Evolutionary conservation across 1,140 invertebrate genomes (phyloP).

Genomic region (Pomacea maculata): DNA sequence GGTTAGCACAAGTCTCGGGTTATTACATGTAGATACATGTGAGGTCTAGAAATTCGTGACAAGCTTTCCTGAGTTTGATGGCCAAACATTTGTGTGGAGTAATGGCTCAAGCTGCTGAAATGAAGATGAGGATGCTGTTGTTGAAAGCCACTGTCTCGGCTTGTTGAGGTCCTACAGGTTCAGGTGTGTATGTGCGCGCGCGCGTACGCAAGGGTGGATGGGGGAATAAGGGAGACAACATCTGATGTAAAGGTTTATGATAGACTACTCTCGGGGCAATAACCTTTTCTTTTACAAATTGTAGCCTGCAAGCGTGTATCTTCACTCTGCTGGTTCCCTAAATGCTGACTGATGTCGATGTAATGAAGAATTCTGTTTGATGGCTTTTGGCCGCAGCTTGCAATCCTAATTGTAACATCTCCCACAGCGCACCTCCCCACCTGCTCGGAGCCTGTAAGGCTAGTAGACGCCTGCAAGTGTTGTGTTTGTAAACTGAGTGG

Average conservation of each 20-base stretch:
- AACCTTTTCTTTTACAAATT: not conserved
- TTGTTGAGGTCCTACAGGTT: not conserved
- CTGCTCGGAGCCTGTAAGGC: not conserved
- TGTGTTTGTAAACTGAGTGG: not conserved
- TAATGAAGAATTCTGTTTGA: not conserved
- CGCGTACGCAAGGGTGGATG: not conserved
- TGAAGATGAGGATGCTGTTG: no score
- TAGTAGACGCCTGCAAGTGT: no score
- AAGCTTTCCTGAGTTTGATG: no score
- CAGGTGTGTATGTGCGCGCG: not conserved
- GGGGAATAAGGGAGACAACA: not conserved
- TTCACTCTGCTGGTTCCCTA: no score
- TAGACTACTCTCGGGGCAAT: not conserved
- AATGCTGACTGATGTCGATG: not conserved
- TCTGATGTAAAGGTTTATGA: not conserved
- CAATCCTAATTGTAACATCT: not conserved
- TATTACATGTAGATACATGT: no score
- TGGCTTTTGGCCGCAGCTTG: not conserved
- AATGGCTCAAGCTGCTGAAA: no score
- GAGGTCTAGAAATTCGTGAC: no score
- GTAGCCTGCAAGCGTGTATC: no score
- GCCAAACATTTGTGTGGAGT: no score
- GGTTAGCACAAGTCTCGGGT: no score
- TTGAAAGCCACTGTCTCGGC: no score
- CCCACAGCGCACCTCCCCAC: no score